phyloP scores from a whole-genome alignment of 2,113 vertebrate species.

The Hypanus sabinus region DNA sequence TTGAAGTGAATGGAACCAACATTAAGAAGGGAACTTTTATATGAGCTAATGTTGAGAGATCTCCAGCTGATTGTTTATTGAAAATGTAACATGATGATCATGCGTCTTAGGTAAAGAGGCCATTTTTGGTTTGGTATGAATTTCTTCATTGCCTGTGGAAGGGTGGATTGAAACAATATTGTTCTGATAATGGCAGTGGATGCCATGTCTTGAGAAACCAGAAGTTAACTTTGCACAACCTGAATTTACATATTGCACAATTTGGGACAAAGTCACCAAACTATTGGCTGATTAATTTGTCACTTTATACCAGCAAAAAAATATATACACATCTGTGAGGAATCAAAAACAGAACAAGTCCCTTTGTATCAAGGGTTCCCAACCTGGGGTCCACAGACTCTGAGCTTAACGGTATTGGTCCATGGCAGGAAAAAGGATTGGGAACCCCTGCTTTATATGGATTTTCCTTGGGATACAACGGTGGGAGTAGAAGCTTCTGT shows the following conservation, averaged over 20 bases:
- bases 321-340: conserved; percentile 30
- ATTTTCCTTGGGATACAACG: neutral
- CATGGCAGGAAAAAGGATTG: too few species aligned
- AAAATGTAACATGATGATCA: too few species aligned
- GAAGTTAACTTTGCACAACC: conserved; percentile 26
- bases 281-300: conserved; percentile 27
- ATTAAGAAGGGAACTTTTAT: too few species aligned
- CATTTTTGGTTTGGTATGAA: neutral
- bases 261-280: conserved; percentile 30
- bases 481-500: neutral
- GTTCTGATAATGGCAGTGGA: neutral
- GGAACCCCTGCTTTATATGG: neutral
- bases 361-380: neutral
- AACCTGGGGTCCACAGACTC: too few species aligned
- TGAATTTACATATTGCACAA: conserved; percentile 32
- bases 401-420: too few species aligned
- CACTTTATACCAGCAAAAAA: conserved; percentile 23
- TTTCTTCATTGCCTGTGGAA: neutral
- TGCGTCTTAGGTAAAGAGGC: neutral
- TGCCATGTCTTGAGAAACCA: conserved; percentile 2
- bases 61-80: too few species aligned
- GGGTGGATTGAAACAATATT: too few species aligned
- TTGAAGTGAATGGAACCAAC: too few species aligned
- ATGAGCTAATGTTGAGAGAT: too few species aligned
- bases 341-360: neutral